Evolutionary conservation across 2,888 invertebrate genomes (phyloP), one percentile per base, ranked within the genome.

Genomic region (Nomada ruficornis): DNA sequence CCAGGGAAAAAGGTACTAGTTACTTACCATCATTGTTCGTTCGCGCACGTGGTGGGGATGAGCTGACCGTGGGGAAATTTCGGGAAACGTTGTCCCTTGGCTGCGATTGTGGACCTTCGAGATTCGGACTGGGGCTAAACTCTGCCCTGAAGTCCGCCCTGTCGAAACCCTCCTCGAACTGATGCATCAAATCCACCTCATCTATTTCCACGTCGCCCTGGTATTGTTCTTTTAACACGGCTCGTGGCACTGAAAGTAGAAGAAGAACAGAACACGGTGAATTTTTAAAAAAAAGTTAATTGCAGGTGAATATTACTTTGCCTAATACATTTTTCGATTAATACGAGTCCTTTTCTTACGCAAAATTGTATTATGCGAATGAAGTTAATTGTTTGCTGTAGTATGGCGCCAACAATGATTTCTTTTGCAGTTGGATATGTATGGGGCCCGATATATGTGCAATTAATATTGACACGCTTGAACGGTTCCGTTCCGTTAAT

Each of bases 151-250:
- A 93, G 82, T 94, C 95, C n/a, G 94, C 94, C 68, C 94, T 93
- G 86, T 94, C 94, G 88, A 94, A 94, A 23, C 94, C 93, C 80
- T 94, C 91, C 72, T 94, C 94, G 83, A 93, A 93, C 77, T 94
- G 94, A 73, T 93, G 92, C 73, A 93, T 88, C 76, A 91, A 85
- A 80, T 92, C 89, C 82, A 96, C 95, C 93, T 98, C 98, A 93
- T 98, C 98, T 84, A 96, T 95, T 93, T 97, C 97, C 65, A 96
- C 95, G 44, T 96, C 96, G 82, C 97, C 97, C 92, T 97, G 97
- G 94, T 96, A 97, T 87, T 96, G 96, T 94, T 97, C 97, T 92
- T 97, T 97, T 82, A 98, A 94, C 72, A 98, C 97, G 92, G 96
- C 97, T 85, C 97, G 95, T 4, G 97, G 98, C 85, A 98, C 98